Percentiles rank a stretch among this genome's conserved stretches.
phyloP scores from a whole-genome alignment of 2,113 vertebrate genomes.

The Craseonycteris thonglongyai region DNA sequence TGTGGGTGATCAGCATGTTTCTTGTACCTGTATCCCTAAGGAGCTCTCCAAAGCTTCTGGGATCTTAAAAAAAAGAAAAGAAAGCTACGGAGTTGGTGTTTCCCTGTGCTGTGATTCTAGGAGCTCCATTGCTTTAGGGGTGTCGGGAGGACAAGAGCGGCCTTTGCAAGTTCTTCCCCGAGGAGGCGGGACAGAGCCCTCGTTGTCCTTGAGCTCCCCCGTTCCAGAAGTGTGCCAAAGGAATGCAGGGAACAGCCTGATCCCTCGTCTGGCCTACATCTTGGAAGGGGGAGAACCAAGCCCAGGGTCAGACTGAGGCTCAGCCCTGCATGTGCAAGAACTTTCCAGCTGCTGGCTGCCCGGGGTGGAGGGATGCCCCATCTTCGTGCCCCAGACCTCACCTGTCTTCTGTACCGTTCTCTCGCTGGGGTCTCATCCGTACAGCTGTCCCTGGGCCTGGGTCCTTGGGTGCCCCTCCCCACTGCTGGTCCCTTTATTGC shows the following conservation, averaged over 20 bases:
- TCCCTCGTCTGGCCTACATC: not conserved
- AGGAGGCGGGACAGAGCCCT: not conserved
- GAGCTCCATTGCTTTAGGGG: not conserved
- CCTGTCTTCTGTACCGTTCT: not conserved
- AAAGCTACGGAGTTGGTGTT: not conserved
- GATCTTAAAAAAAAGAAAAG: not conserved
- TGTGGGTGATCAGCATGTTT: not conserved
- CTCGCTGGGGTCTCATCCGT: not conserved
- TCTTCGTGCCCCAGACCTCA: not conserved
- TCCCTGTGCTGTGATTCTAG: not conserved
- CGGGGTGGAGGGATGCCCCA: rapidly evolving
- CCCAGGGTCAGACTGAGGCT: not conserved
- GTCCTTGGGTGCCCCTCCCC: not conserved
- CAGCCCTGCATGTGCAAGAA: not conserved
- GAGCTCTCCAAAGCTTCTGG: not conserved
- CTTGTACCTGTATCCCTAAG: not conserved
- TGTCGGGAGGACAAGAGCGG: rapidly evolving
- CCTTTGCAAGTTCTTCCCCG: not conserved
- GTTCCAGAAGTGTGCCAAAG: not conserved
- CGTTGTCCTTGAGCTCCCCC: not conserved
- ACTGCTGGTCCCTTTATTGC: rapidly evolving
- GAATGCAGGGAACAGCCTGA: not conserved
- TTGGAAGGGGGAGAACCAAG: not conserved
- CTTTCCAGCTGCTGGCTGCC: not conserved
- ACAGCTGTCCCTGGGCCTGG: not conserved